Percentiles rank a stretch among this genome's conserved stretches.
These are phyloP conservation scores for Pelodytes ibericus DNA, from an alignment of 2,797 vertebrate species.

Conservation along the genomic window DNA sequence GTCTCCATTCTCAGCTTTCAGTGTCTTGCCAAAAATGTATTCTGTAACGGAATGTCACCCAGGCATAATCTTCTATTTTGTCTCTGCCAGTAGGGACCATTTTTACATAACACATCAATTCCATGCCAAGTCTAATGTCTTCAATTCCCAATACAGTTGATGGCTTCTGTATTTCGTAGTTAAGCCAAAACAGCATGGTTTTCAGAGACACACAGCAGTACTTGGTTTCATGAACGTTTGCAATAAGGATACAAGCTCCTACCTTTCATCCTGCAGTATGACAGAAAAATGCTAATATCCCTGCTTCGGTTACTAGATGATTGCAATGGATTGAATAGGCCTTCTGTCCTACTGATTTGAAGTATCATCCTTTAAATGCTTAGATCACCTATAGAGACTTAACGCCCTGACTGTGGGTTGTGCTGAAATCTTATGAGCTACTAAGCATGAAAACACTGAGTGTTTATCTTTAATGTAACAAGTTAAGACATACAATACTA, in stretches of 20 bases:
- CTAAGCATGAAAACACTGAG: background rate
- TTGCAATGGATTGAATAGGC: background rate
- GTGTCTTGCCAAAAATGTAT: constrained; percentile 29
- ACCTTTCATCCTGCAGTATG: constrained; percentile 17
- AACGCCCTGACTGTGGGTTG: no score
- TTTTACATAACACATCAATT: constrained; percentile 45
- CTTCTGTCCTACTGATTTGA: background rate
- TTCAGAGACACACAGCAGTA: constrained; percentile 44
- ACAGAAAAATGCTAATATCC: constrained; percentile 16
- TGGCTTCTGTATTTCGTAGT: constrained; percentile 67
- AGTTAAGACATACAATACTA: no score
- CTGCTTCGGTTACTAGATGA: constrained; percentile 14
- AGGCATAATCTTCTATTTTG: constrained; percentile 43
- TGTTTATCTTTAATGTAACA: no score
- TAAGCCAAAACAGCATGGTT: constrained; percentile 51
- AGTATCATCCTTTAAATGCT: background rate
- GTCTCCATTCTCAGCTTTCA: constrained; percentile 23
- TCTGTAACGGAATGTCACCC: constrained; percentile 24
- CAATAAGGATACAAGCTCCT: constrained; percentile 29
- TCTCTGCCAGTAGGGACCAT: constrained; percentile 39
- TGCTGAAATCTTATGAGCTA: background rate
- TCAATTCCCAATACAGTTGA: constrained; percentile 60
- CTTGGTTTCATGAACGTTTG: constrained; percentile 28
- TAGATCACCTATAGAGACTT: background rate
- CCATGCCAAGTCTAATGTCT: constrained; percentile 57